phyloP scores from a whole-genome alignment of 2,797 vertebrate genomes.

The Leontopithecus rosalia region DNA sequence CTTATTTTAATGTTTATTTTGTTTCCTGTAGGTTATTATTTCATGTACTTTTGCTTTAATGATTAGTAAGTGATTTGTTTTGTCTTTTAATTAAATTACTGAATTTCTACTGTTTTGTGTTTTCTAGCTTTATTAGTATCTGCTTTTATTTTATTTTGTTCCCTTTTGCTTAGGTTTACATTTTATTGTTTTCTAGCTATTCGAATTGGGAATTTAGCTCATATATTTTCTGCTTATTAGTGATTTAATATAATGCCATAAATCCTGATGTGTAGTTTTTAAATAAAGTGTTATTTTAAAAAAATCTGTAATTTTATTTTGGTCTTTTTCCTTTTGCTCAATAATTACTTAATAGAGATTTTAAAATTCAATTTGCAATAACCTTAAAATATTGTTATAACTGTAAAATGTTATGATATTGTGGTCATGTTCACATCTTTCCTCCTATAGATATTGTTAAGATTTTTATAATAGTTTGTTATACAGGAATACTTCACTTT shows the following conservation, averaged over 20 bases:
- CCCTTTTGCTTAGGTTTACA: not conserved
- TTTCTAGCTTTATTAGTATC: not conserved
- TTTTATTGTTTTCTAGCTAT: not conserved
- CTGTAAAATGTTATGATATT: not conserved
- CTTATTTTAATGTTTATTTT: not conserved
- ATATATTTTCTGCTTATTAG: not conserved
- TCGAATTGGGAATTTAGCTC: not conserved
- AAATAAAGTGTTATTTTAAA: not conserved
- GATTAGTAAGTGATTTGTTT: not conserved
- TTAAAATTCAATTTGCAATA: not conserved
- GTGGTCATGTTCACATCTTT: not conserved
- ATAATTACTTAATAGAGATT: not conserved
- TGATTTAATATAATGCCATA: not conserved
- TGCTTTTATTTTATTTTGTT: not conserved
- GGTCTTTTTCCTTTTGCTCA: not conserved
- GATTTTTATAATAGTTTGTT: not conserved
- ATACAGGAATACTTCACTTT: not conserved
- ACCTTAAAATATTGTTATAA: not conserved
- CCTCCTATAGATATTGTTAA: not conserved
- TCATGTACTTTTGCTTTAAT: not conserved
- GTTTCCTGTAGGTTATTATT: not conserved
- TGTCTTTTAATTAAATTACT: not conserved
- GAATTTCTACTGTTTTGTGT: not conserved
- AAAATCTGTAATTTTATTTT: not conserved
- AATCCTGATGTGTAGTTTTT: not conserved